Evolutionary conservation across 2,888 invertebrate species (phyloP).

Genomic region (Brachyptera putata): DNA sequence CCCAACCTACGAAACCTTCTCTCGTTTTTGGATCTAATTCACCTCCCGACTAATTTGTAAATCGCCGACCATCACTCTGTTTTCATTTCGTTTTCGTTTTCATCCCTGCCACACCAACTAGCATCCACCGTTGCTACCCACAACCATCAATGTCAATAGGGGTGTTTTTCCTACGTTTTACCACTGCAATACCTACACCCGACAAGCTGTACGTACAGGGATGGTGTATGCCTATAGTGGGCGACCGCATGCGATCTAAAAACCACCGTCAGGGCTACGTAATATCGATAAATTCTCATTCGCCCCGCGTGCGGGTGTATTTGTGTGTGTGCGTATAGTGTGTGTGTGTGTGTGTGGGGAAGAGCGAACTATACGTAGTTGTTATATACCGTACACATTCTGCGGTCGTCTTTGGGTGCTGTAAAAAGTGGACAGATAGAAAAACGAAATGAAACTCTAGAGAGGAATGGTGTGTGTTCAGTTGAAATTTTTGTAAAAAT

Average conservation of each 20-base stretch:
- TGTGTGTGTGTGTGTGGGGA: too few relatives aligned
- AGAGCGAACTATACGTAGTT: not conserved
- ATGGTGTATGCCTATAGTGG: too few relatives aligned
- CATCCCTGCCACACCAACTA: too few relatives aligned
- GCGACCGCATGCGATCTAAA: constrained; percentile 16
- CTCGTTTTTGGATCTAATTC: not conserved
- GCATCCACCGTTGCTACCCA: too few relatives aligned
- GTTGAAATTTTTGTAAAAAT: too few relatives aligned
- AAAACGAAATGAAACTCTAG: too few relatives aligned
- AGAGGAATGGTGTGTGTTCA: too few relatives aligned
- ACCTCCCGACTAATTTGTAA: not conserved
- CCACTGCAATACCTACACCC: too few relatives aligned
- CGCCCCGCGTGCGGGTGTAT: not conserved
- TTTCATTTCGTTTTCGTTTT: not conserved
- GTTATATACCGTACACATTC: constrained; percentile 14
- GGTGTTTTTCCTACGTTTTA: not conserved
- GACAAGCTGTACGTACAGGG: too few relatives aligned
- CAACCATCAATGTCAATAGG: not conserved
- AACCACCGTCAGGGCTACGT: constrained; percentile 13
- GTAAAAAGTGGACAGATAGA: too few relatives aligned
- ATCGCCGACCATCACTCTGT: constrained; percentile 9
- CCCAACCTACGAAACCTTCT: not conserved
- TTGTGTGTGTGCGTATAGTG: not conserved
- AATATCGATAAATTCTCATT: constrained; percentile 30
- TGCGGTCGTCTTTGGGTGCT: too few relatives aligned